Percentiles rank a stretch among this genome's conserved stretches.
Conservation (phyloP, 1,140 invertebrate genomes). For the Ectropis grisescens region DNA sequence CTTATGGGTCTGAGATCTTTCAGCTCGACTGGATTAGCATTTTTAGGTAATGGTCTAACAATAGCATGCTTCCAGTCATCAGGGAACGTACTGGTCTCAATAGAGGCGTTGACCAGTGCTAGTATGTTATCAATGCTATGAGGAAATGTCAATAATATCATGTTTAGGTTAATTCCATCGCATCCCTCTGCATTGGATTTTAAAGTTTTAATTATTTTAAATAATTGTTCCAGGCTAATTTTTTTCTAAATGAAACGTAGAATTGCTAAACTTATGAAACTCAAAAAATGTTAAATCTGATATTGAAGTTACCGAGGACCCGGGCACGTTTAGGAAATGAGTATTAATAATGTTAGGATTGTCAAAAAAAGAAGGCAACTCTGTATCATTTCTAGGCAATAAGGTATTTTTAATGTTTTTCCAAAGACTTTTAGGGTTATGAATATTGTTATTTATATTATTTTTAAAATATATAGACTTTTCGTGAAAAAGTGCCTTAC, state of each 20-base stretch:
- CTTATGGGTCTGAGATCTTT: no score
- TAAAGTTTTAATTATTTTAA: conserved; percentile 2
- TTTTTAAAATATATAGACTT: conserved; percentile 17
- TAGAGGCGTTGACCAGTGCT: no score
- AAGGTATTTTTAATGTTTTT: conserved; percentile 12
- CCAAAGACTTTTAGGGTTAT: conserved; percentile 14
- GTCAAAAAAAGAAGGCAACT: conserved; percentile 5
- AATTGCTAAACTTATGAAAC: neutral
- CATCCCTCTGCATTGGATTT: conserved; percentile 9
- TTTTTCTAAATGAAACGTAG: neutral
- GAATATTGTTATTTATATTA: conserved; percentile 12
- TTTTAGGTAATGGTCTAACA: no score
- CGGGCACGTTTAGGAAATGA: conserved; percentile 11
- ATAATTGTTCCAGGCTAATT: neutral
- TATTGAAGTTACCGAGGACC: neutral
- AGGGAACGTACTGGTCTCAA: no score
- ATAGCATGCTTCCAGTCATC: no score
- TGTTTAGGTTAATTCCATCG: conserved; percentile 9
- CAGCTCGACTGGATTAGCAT: no score
- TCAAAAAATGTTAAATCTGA: conserved; percentile 6
- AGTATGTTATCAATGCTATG: no score
- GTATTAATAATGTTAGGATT: conserved; percentile 11
- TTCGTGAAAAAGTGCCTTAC: conserved; percentile 6
- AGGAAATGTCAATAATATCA: no score
- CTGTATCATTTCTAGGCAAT: conserved; percentile 2